Conservation (phyloP, 2,113 vertebrate species). For the Ptyas mucosa region DNA sequence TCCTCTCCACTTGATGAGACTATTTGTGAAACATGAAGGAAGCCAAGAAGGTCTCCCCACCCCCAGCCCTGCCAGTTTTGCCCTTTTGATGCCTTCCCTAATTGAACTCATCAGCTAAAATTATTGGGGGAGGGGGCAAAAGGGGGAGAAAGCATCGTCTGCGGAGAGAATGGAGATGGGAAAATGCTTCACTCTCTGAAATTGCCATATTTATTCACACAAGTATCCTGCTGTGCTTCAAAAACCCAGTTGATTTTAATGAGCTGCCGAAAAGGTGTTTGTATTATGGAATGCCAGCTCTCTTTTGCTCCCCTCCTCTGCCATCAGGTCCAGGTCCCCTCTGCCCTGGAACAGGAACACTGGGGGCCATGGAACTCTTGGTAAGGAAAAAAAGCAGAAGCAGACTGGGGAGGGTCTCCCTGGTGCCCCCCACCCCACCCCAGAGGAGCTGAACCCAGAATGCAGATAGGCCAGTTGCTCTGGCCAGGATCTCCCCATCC, state of each 20-base stretch:
- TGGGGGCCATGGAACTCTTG: not conserved
- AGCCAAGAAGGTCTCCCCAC: not conserved
- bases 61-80: conserved; percentile 28
- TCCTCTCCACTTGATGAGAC: not conserved
- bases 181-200: conserved; percentile 69
- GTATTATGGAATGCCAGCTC: conserved; percentile 61
- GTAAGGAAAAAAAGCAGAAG: not conserved
- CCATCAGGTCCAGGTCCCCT: conserved; percentile 22
- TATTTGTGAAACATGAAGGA: conserved; percentile 37
- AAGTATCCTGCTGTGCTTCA: conserved; percentile 71
- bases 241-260: conserved; percentile 70
- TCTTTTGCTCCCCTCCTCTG: conserved; percentile 17
- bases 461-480: not conserved
- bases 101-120: conserved; percentile 74
- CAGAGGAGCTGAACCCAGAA: not conserved
- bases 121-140: conserved; percentile 33
- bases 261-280: conserved; percentile 73
- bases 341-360: conserved; percentile 1
- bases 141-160: conserved; percentile 56
- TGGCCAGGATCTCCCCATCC: not conserved
- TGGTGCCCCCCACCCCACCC: not conserved
- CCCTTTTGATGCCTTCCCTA: conserved; percentile 58
- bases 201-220: conserved; percentile 75
- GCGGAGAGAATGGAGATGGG: conserved; percentile 70
- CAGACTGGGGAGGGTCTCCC: not conserved